phyloP scores from a whole-genome alignment of 2,113 vertebrate species.

The Chroicocephalus ridibundus region DNA sequence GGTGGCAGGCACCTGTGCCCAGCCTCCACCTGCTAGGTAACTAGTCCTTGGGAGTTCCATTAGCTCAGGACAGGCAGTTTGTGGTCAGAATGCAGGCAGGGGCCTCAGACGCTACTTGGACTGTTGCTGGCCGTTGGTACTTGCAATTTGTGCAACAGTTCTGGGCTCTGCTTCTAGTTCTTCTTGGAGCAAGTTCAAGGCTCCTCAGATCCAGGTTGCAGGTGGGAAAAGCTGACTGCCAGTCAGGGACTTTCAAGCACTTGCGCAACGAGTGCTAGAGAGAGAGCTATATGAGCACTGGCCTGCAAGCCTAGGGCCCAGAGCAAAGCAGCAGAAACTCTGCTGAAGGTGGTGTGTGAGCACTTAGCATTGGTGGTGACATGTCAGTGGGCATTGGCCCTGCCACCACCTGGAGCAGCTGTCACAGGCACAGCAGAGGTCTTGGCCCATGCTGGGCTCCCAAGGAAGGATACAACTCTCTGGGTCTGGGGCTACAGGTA shows the following conservation, averaged over 20 bases:
- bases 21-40: background rate
- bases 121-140: background rate
- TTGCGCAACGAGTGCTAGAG: background rate
- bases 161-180: background rate
- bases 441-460: background rate
- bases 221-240: background rate
- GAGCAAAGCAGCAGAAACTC: background rate
- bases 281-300: background rate
- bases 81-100: no score
- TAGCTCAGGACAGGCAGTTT: background rate
- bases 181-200: background rate
- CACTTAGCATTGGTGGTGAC: background rate
- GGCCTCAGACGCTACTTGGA: background rate
- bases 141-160: background rate
- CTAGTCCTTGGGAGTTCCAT: no score
- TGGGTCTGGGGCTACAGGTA: background rate
- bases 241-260: background rate
- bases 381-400: background rate
- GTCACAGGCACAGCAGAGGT: background rate
- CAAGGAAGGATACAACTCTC: background rate
- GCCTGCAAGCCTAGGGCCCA: background rate
- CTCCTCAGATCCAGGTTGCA: background rate
- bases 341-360: background rate
- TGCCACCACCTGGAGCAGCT: background rate
- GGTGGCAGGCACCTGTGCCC: background rate